A percentile compares a stretch with the other conserved stretches of the same genome.
phyloP scores from a whole-genome alignment of 2,888 invertebrate species.

The Eilema caniola region DNA sequence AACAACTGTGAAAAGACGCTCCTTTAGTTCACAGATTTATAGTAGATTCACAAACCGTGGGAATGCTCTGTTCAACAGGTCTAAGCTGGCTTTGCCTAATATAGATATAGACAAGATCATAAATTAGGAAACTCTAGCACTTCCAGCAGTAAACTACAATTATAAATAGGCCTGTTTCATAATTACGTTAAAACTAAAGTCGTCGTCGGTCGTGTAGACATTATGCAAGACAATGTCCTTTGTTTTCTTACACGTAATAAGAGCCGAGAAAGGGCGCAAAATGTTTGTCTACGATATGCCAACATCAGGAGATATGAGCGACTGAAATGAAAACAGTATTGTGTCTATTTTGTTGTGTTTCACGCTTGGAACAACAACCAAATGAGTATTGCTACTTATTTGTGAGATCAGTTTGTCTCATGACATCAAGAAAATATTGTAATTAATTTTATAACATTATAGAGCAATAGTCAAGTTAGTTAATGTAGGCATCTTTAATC shows the following conservation, averaged over 20 bases:
- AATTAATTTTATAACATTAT: not conserved
- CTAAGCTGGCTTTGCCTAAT: too few relatives aligned
- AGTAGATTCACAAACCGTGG: too few relatives aligned
- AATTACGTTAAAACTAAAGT: not conserved
- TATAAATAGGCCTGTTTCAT: too few relatives aligned
- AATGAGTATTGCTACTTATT: constrained; percentile 38
- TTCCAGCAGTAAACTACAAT: not conserved
- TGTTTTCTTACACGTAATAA: constrained; percentile 50
- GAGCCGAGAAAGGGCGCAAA: constrained; percentile 58
- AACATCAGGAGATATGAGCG: constrained; percentile 59
- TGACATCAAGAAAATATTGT: not conserved
- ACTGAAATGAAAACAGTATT: constrained; percentile 62
- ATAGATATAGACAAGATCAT: not conserved
- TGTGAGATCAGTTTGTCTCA: not conserved
- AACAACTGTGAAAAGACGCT: too few relatives aligned
- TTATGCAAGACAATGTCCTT: constrained; percentile 19
- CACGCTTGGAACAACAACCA: constrained; percentile 30
- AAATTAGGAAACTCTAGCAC: not conserved
- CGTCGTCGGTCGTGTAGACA: not conserved
- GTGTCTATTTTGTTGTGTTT: constrained; percentile 44
- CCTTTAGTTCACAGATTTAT: too few relatives aligned
- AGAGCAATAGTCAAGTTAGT: too few relatives aligned
- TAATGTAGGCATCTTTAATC: too few relatives aligned
- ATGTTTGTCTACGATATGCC: constrained; percentile 59
- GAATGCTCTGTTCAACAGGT: too few relatives aligned